Conservation (phyloP, 2,113 vertebrate genomes). For the Corvus moneduloides region DNA sequence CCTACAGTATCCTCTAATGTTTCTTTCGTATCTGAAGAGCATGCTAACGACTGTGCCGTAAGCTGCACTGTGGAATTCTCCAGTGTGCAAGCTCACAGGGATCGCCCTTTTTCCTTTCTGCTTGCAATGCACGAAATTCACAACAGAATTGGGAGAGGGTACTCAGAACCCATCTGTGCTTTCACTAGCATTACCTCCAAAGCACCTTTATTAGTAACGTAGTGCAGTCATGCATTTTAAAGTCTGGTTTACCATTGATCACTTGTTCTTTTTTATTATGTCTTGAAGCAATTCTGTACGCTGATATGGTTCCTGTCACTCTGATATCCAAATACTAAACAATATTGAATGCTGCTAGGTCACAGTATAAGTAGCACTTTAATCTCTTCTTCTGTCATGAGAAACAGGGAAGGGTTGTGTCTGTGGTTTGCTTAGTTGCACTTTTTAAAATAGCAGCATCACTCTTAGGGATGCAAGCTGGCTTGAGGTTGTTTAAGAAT, state of each 20-base stretch:
- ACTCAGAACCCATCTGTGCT: background rate
- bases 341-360: background rate
- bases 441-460: background rate
- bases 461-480: background rate
- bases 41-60: background rate
- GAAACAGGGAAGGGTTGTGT: background rate
- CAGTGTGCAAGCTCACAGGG: background rate
- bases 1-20: background rate
- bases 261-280: background rate
- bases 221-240: background rate
- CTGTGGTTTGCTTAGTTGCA: background rate
- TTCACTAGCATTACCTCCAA: background rate
- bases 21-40: background rate
- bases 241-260: background rate
- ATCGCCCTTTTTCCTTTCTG: background rate
- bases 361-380: background rate
- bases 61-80: background rate
- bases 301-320: background rate
- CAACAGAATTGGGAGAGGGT: background rate
- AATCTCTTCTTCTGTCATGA: background rate
- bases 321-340: background rate
- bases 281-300: background rate
- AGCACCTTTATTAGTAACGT: background rate
- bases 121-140: background rate
- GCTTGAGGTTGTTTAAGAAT: background rate